phyloP scores from a whole-genome alignment of 2,888 invertebrate genomes.

The Archips xylosteana region DNA sequence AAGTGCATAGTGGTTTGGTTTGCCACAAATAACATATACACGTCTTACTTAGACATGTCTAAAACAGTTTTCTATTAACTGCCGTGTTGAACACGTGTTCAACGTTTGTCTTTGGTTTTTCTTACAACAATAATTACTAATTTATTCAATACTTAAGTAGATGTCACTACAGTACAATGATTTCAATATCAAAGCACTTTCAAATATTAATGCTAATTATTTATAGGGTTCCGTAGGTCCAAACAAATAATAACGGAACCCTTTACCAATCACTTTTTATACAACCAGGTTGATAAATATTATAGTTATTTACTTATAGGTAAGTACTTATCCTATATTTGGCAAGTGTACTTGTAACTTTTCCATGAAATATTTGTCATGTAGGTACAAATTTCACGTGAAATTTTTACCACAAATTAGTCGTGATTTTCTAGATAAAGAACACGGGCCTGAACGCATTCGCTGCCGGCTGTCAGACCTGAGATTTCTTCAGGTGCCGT shows the following conservation, averaged over 20 bases:
- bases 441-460: not conserved
- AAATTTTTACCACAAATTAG: too few species aligned
- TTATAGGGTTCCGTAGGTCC: not conserved
- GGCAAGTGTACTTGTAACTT: not conserved
- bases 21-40: too few species aligned
- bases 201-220: not conserved
- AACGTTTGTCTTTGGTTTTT: too few species aligned
- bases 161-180: not conserved
- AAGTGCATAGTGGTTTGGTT: not conserved
- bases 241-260: not conserved
- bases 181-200: conserved; percentile 1
- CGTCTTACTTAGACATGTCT: too few species aligned
- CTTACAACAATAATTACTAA: not conserved
- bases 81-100: too few species aligned
- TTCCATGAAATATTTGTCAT: not conserved
- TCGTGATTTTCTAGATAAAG: conserved; percentile 3
- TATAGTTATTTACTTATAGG: not conserved
- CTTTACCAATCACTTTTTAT: not conserved
- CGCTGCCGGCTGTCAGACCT: too few species aligned
- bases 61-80: too few species aligned
- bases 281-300: not conserved
- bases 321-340: not conserved
- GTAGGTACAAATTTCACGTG: not conserved
- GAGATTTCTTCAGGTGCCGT: too few species aligned
- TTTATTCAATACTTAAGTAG: not conserved